Percentiles rank a stretch among this genome's conserved stretches.
Evolutionary conservation across 2,113 vertebrate species (phyloP).

Genomic region (Thryonomys swinderianus): DNA sequence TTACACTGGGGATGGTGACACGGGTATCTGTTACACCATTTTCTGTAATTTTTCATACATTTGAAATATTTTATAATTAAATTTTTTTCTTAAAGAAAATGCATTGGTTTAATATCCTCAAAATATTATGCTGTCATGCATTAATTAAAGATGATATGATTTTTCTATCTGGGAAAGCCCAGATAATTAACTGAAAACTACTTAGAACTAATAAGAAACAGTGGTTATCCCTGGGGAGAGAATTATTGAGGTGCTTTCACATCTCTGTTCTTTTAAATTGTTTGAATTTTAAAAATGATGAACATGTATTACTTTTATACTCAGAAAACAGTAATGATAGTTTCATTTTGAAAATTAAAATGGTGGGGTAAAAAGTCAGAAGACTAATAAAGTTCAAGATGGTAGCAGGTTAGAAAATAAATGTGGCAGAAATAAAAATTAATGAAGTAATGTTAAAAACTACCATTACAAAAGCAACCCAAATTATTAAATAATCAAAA

Average conservation of each 20-base stretch:
- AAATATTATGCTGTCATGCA: conserved; percentile 24
- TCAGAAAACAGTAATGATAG: conserved; percentile 52
- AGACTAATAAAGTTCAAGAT: not conserved
- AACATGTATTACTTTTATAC: conserved; percentile 9
- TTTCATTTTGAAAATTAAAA: conserved; percentile 61
- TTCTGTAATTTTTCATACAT: not conserved
- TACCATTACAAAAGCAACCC: not conserved
- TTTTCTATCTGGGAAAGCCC: conserved; percentile 57
- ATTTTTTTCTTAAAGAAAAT: conserved; percentile 58
- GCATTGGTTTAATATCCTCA: conserved; percentile 62
- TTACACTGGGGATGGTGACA: not conserved
- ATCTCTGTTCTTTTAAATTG: conserved; percentile 15
- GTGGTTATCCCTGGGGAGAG: not conserved
- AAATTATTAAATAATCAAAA: conserved; percentile 31
- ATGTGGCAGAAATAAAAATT: conserved; percentile 24
- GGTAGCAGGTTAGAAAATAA: conserved; percentile 19
- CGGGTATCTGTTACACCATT: not conserved
- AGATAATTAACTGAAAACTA: conserved; percentile 68
- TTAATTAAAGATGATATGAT: conserved; percentile 59
- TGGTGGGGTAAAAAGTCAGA: conserved; percentile 1
- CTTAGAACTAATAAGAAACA: conserved; percentile 51
- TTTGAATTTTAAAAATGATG: conserved; percentile 61
- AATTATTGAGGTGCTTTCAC: not conserved
- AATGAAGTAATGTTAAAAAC: conserved; percentile 45
- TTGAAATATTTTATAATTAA: conserved; percentile 59